Conservation (phyloP, 2,888 invertebrate species). For the Epicampocera succincta region DNA sequence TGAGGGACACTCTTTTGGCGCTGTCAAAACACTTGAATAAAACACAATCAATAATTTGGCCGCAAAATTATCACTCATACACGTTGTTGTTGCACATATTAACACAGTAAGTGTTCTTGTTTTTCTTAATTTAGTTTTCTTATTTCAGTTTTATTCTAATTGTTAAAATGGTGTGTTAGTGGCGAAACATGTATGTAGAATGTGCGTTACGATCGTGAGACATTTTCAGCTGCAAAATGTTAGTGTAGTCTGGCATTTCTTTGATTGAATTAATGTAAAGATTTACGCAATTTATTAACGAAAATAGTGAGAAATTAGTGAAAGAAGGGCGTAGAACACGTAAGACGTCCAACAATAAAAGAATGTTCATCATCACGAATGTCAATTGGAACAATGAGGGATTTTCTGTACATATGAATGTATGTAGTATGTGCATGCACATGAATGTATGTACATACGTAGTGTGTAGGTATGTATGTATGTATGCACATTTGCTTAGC, state of each 20-base stretch:
- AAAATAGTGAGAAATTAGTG: not conserved
- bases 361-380: not conserved
- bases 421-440: no score
- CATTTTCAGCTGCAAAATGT: slow-evolving; percentile 21
- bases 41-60: slow-evolving; percentile 49
- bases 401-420: no score
- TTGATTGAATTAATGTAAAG: not conserved
- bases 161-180: slow-evolving; percentile 34
- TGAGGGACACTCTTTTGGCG: slow-evolving; percentile 17
- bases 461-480: no score
- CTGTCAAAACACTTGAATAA: slow-evolving; percentile 42
- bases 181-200: slow-evolving; percentile 16
- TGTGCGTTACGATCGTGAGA: slow-evolving; percentile 35
- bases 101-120: slow-evolving; percentile 45
- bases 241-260: slow-evolving; percentile 20
- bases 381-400: no score
- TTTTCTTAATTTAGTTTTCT: not conserved
- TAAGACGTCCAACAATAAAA: not conserved
- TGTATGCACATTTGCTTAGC: no score
- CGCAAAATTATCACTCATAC: slow-evolving; percentile 40
- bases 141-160: slow-evolving; percentile 35
- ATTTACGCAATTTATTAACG: slow-evolving; percentile 35
- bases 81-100: slow-evolving; percentile 52
- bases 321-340: not conserved
- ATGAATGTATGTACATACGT: no score